Percentiles rank a stretch among this genome's conserved stretches.
Conservation (phyloP, 2,797 vertebrate genomes). For the Fundulus diaphanus region DNA sequence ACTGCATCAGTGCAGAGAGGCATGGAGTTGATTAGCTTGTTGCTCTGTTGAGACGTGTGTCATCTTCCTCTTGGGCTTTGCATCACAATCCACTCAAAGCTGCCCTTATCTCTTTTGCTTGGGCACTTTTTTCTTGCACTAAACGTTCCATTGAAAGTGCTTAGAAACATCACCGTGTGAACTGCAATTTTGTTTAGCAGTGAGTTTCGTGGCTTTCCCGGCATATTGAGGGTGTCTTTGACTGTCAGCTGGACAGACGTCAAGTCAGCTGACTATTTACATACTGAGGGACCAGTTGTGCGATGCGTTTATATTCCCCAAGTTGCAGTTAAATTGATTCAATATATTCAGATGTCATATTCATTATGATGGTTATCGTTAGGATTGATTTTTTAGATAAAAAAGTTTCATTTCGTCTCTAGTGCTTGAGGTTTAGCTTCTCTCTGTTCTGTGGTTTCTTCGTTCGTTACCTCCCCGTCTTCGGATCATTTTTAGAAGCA, state of each 20-base stretch:
- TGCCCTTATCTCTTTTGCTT: neutral
- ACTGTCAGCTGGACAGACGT: neutral
- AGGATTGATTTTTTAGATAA: neutral
- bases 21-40: neutral
- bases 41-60: neutral
- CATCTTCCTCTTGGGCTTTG: neutral
- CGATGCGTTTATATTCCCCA: neutral
- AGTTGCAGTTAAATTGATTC: neutral
- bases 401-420: neutral
- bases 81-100: neutral
- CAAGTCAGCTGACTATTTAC: neutral
- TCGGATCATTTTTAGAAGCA: conserved; percentile 60
- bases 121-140: neutral
- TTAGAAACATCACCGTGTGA: neutral
- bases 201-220: neutral
- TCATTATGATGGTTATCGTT: conserved; percentile 1
- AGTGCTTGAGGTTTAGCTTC: conserved; percentile 16
- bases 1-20: neutral
- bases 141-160: neutral
- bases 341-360: neutral
- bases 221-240: neutral
- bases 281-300: neutral
- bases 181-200: neutral
- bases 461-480: conserved; percentile 24
- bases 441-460: conserved; percentile 19